A percentile compares a stretch with the other conserved stretches of the same genome.
Evolutionary conservation across 2,113 vertebrate genomes (phyloP).

Genomic region (Girardinichthys multiradiatus): DNA sequence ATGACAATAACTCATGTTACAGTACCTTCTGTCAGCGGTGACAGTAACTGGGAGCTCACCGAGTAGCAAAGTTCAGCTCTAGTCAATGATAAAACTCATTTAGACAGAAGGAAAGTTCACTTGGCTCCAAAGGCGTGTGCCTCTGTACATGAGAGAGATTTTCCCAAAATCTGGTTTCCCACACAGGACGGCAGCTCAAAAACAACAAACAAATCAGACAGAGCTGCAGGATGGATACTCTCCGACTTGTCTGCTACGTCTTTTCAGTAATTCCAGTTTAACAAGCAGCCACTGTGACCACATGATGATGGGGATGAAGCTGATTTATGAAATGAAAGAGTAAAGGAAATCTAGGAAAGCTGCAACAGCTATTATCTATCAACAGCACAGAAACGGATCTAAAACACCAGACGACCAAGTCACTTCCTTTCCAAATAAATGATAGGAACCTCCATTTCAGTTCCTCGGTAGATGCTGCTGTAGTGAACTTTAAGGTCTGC

Average conservation of each 20-base stretch:
- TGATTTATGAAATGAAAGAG: constrained; percentile 58
- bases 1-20: constrained; percentile 40
- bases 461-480: neutral
- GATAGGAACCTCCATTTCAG: constrained; percentile 32
- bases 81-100: constrained; percentile 78
- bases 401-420: constrained; percentile 61
- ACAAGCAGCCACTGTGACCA: constrained; percentile 9
- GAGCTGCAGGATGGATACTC: constrained; percentile 3
- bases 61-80: constrained; percentile 76
- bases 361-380: constrained; percentile 52
- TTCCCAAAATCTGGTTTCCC: constrained; percentile 31
- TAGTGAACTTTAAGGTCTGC: too few relatives aligned
- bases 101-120: constrained; percentile 76
- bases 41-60: constrained; percentile 36
- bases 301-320: constrained; percentile 32
- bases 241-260: constrained; percentile 11
- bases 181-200: neutral
- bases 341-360: constrained; percentile 57
- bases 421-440: constrained; percentile 61
- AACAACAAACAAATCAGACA: constrained; percentile 7
- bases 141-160: constrained; percentile 37
- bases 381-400: constrained; percentile 46
- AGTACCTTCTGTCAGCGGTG: constrained; percentile 27
- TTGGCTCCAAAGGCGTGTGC: constrained; percentile 21
- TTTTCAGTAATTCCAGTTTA: neutral